phyloP scores from a whole-genome alignment of 2,113 vertebrate species.

The Larimichthys polyactis region DNA sequence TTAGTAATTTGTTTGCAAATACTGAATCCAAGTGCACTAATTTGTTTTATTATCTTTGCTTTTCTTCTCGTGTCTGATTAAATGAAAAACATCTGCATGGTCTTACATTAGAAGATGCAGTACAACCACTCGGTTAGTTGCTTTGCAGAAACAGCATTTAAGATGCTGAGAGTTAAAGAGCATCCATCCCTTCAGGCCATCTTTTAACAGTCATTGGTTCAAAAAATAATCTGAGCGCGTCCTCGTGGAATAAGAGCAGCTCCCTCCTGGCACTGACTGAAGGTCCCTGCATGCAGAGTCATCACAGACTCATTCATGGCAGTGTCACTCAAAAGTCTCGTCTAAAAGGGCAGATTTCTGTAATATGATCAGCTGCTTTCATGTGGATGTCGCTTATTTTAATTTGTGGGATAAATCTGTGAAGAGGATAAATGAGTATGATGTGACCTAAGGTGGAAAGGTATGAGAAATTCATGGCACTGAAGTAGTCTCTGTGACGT shows the following conservation, averaged over 20 bases:
- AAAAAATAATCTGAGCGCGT: slow-evolving; percentile 7
- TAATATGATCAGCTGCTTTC: neutral
- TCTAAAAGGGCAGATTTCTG: slow-evolving; percentile 7
- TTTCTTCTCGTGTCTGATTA: neutral
- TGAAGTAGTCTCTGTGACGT: too few relatives aligned
- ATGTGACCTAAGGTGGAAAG: neutral
- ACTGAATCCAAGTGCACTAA: neutral
- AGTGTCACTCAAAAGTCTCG: slow-evolving; percentile 6
- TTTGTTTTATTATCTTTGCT: neutral
- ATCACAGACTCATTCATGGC: neutral
- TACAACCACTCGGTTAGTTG: neutral
- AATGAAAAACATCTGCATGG: neutral
- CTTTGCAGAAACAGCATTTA: neutral
- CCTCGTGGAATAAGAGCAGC: slow-evolving; percentile 34
- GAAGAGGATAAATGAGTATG: neutral
- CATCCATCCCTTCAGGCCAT: slow-evolving; percentile 5
- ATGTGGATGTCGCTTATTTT: neutral
- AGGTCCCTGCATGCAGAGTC: neutral
- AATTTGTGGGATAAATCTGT: neutral
- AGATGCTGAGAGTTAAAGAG: slow-evolving; percentile 10
- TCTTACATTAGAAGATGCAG: too few relatives aligned
- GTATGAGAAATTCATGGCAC: too few relatives aligned
- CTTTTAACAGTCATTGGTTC: neutral
- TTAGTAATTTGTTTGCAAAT: too few relatives aligned
- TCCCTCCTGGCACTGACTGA: neutral